These are phyloP conservation scores for Nesometra sesokonis DNA, from an alignment of 35 echinoderm and acorn worm genomes.

Conservation along the genomic window DNA sequence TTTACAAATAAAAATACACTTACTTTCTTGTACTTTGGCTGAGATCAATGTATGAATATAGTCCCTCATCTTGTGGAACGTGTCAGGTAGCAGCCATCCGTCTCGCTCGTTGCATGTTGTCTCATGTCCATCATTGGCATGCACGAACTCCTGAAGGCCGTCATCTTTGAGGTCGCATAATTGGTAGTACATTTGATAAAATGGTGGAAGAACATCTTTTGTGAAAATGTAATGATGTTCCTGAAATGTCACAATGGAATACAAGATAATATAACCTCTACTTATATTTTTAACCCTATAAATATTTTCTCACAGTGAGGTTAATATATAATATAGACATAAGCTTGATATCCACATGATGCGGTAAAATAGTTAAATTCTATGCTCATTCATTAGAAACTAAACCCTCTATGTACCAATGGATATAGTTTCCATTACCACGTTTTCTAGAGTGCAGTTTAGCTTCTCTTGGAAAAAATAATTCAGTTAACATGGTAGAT, in stretches of 20 bases:
- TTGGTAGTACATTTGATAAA: constrained; percentile 91
- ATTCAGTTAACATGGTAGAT: no score
- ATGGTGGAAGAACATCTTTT: constrained; percentile 53
- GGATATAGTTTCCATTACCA: no score
- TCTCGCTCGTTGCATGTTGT: constrained; percentile 8
- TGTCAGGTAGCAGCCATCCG: constrained; percentile 36
- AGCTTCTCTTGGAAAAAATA: no score
- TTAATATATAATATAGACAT: no score
- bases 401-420: no score
- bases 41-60: neutral
- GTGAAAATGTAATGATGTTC: constrained; percentile 61
- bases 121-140: constrained; percentile 3
- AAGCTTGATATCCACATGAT: no score
- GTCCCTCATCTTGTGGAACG: constrained; percentile 36
- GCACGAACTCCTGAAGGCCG: constrained; percentile 40
- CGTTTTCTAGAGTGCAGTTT: no score
- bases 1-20: neutral
- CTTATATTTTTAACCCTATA: no score
- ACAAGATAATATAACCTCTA: no score
- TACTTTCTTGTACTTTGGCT: neutral
- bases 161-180: constrained; percentile 66
- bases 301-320: no score
- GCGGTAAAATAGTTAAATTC: no score
- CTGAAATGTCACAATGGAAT: constrained; percentile 6
- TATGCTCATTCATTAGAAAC: no score